Conservation (phyloP, 2,797 vertebrate species). For the Myotis vivesi region DNA sequence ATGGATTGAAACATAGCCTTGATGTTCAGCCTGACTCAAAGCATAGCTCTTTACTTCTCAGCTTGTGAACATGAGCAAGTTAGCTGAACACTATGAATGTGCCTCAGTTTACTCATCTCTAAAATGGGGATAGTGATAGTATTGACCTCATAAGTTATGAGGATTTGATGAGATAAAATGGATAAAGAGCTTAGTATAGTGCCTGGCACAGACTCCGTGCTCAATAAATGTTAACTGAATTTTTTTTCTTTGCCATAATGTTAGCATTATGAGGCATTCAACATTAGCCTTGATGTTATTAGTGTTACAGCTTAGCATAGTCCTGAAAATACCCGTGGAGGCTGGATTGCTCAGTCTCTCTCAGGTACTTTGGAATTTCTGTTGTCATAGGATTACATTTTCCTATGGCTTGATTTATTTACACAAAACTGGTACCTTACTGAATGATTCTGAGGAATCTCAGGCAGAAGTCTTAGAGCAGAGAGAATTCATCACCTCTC, state of each 20-base stretch:
- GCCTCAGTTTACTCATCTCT: neutral
- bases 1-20: neutral
- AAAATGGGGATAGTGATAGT: neutral
- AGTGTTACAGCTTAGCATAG: neutral
- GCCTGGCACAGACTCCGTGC: neutral
- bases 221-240: neutral
- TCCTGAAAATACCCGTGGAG: neutral
- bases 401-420: conserved; percentile 1
- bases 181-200: neutral
- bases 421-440: neutral
- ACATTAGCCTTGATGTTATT: neutral
- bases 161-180: neutral
- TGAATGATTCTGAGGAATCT: conserved; percentile 10
- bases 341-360: neutral
- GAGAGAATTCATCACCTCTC: neutral
- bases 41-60: neutral
- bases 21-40: neutral
- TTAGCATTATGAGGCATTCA: neutral
- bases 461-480: neutral
- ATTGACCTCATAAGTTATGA: neutral
- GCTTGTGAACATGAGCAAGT: neutral
- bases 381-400: neutral
- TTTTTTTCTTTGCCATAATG: neutral
- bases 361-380: neutral
- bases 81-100: neutral